Base-by-base conservation (phyloP, 2,797 vertebrate species). In the Parambassis ranga region DNA sequence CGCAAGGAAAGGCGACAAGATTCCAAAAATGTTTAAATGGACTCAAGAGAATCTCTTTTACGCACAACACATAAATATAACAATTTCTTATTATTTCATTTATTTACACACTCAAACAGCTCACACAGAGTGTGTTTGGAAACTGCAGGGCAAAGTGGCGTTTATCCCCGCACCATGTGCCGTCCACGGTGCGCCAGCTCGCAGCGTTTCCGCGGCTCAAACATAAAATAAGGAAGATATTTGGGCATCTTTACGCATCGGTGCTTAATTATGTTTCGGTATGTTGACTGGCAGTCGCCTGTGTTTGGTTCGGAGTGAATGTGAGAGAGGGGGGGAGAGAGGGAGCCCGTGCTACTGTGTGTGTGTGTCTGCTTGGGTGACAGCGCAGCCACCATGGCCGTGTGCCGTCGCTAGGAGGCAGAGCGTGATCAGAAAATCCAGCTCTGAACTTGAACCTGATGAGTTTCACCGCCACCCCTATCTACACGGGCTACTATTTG, bases 331-430 rank as follows among this genome's bases (percentile, higher is more conserved):
- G 32, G n/a, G n/a, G n/a, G n/a, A n/a, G n/a, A n/a, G n/a, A n/a
- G n/a, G n/a, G n/a, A n/a, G n/a, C n/a, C n/a, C n/a, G n/a, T n/a
- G n/a, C n/a, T n/a, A n/a, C n/a, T 32, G 53, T 22, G 53, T 27
- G 19, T 38, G 50, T 41, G 52, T 66, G 67, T 53, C 38, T 48
- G 30, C 20, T 35, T 68, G 52, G 66, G 71, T 76, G 83, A 81
- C 71, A 81, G 68, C 51, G 62, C 73, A 83, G 85, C 55, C 71
- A 79, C 68, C 60, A 81, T 90, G 84, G 60, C 84, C 67, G 46
- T 43, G 57, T 62, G 71, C 77, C 70, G 92, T 94, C 96, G 92
- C 95, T 97, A 98, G 96, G 95, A 95, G 95, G 96, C 96, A 97
- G 94, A 94, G 88, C 90, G 89, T 90, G 95, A 95, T 95, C 95